A percentile compares a stretch with the other conserved stretches of the same genome.
phyloP scores from a whole-genome alignment of 2,797 vertebrate species.

The Ctenopoma multispine region DNA sequence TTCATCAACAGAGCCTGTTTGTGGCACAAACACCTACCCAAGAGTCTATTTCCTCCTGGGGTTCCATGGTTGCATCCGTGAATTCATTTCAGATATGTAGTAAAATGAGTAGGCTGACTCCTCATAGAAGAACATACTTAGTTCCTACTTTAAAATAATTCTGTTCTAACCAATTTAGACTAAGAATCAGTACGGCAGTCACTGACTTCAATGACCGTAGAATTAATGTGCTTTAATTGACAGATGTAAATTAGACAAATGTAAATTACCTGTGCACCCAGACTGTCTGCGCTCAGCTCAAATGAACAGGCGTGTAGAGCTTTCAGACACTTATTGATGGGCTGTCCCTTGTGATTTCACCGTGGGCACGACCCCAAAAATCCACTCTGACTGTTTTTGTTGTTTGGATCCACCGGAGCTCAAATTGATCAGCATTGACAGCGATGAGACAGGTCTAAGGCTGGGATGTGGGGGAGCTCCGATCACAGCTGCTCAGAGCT shows the following conservation, averaged over 20 bases:
- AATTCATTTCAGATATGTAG: slow-evolving; percentile 2
- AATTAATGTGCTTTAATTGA: slow-evolving; percentile 32
- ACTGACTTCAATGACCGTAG: slow-evolving; percentile 15
- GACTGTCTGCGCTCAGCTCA: slow-evolving; percentile 15
- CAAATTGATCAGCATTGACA: slow-evolving; percentile 63
- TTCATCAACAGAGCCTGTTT: not conserved
- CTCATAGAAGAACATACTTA: not conserved
- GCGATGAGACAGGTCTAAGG: slow-evolving; percentile 22
- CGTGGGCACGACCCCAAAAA: slow-evolving; percentile 45
- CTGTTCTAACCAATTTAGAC: not conserved
- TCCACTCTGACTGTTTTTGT: slow-evolving; percentile 39
- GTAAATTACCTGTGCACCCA: slow-evolving; percentile 28
- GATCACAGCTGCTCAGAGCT: slow-evolving; percentile 28
- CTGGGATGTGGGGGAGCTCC: slow-evolving; percentile 14
- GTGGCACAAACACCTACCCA: no score
- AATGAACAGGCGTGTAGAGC: slow-evolving; percentile 58
- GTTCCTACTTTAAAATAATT: not conserved
- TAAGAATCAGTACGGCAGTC: not conserved
- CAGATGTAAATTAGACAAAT: slow-evolving; percentile 2
- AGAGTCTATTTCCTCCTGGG: no score
- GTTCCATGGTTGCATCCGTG: accelerated
- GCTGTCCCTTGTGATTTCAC: slow-evolving; percentile 38
- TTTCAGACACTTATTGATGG: slow-evolving; percentile 68
- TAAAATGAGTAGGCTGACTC: not conserved
- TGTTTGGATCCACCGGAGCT: slow-evolving; percentile 33